Conservation (phyloP, 2,113 vertebrate species). For the Fulmarus glacialis region DNA sequence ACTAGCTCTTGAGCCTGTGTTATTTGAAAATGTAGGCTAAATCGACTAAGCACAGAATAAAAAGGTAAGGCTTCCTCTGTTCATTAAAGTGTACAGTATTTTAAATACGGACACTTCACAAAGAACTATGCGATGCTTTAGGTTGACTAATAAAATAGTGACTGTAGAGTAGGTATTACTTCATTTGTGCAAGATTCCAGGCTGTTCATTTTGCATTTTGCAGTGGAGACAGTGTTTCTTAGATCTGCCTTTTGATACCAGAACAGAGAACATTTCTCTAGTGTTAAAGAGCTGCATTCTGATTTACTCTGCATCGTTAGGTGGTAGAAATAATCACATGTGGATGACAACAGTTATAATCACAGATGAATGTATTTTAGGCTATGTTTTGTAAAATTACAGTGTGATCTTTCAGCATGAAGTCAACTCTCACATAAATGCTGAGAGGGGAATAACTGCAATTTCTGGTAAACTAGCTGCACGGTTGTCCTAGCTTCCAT, state of each 20-base stretch:
- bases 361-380: neutral
- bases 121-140: neutral
- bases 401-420: neutral
- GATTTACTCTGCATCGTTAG: neutral
- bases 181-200: neutral
- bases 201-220: neutral
- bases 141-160: neutral
- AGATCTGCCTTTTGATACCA: neutral
- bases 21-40: neutral
- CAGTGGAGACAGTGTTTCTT: neutral
- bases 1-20: neutral
- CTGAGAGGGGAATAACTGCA: neutral
- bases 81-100: neutral
- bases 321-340: neutral
- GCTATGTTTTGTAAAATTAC: neutral
- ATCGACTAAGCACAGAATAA: neutral
- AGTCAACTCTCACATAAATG: neutral
- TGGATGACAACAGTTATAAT: neutral
- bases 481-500: neutral
- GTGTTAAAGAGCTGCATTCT: neutral
- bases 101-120: neutral
- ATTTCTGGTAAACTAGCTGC: neutral
- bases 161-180: neutral
- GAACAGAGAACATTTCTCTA: neutral
- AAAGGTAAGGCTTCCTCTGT: neutral